Percentiles rank a stretch among this genome's conserved stretches.
phyloP scores from a whole-genome alignment of 1,140 invertebrate genomes.

The Drosophila arizonae region DNA sequence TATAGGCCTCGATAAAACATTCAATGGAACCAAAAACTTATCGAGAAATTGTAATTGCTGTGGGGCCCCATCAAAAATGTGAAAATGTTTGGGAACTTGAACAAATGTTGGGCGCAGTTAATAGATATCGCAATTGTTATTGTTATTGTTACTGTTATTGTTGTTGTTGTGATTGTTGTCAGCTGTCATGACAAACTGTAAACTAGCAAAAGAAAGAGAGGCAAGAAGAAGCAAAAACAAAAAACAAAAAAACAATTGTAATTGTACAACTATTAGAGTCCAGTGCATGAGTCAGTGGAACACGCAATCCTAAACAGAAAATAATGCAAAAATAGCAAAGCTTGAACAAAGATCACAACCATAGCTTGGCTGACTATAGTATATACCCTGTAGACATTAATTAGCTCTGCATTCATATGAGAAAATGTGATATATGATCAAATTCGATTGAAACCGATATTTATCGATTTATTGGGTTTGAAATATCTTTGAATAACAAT shows the following conservation, averaged over 20 bases:
- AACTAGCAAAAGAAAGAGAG: neutral
- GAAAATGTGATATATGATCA: no score
- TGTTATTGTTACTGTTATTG: conserved; percentile 11
- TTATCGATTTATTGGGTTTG: no score
- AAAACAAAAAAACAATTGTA: neutral
- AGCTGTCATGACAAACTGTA: conserved; percentile 20
- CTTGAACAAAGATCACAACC: neutral
- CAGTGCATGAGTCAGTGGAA: conserved; percentile 18
- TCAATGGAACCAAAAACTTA: conserved; percentile 32
- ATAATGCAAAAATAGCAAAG: neutral
- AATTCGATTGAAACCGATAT: no score
- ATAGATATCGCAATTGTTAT: conserved; percentile 29
- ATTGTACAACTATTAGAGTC: neutral
- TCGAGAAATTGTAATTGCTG: conserved; percentile 38
- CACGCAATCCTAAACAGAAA: conserved; percentile 11
- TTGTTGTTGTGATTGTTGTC: conserved; percentile 2
- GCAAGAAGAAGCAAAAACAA: neutral
- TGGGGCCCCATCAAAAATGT: conserved; percentile 42
- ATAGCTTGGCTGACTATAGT: neutral
- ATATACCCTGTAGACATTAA: neutral
- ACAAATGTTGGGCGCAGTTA: conserved; percentile 37
- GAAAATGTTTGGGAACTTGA: conserved; percentile 42
- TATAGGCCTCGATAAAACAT: conserved; percentile 36
- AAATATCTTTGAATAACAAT: no score
- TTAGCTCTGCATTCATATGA: no score